Conservation (phyloP, 1,140 invertebrate genomes). For the Sinella curviseta region DNA sequence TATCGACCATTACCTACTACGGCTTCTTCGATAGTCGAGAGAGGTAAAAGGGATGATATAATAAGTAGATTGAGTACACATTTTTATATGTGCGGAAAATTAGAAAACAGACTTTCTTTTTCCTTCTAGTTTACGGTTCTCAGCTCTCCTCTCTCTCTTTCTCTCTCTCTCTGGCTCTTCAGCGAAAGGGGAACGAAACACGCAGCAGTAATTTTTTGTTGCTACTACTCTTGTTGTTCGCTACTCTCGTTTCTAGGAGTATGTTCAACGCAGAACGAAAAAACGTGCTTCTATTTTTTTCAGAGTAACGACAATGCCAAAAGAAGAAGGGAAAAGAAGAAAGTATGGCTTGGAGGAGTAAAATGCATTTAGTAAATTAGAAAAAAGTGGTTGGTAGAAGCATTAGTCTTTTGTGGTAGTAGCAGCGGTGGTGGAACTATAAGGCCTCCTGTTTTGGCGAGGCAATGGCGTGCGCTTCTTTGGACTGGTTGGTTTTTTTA, state of each 20-base stretch:
- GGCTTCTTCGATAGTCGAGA: not conserved
- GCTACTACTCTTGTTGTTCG: not conserved
- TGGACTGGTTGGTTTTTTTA: too few relatives aligned
- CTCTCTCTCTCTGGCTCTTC: not conserved
- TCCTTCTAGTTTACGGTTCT: not conserved
- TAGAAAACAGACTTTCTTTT: not conserved
- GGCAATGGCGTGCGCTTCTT: too few relatives aligned
- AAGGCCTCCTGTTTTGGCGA: too few relatives aligned
- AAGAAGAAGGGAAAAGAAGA: not conserved
- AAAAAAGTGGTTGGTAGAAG: conserved; percentile 5
- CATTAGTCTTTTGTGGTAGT: not conserved
- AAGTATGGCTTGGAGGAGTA: not conserved
- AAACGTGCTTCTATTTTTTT: not conserved
- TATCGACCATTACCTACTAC: too few relatives aligned
- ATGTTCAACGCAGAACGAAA: too few relatives aligned
- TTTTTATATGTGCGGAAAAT: not conserved
- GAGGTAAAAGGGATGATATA: not conserved
- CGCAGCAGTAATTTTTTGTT: not conserved
- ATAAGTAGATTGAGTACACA: not conserved
- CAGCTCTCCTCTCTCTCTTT: too few relatives aligned
- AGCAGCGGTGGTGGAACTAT: too few relatives aligned
- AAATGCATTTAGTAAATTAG: conserved; percentile 47
- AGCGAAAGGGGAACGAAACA: not conserved
- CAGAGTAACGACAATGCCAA: not conserved
- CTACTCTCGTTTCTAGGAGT: too few relatives aligned